Base-by-base conservation (phyloP, 2,888 invertebrate genomes). In the Eilema depressum region DNA sequence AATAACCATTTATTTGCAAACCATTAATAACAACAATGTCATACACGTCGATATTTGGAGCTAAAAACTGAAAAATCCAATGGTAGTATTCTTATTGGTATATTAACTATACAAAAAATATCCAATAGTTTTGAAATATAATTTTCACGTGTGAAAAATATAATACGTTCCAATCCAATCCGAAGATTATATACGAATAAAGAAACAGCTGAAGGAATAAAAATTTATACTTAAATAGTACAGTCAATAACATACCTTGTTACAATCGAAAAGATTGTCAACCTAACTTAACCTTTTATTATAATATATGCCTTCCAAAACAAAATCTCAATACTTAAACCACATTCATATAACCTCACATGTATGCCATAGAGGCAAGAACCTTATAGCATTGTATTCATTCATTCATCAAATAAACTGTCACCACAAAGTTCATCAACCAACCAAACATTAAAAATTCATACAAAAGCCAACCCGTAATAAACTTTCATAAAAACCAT, bases 401-500 rank as follows among this genome's bases (percentile, higher is more conserved):
- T 26, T 1, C 26, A 11, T 23, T 57, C 1, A 26, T 25, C 20
- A 59, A 17, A 59, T 14, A 26, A 28, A 28, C 26, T 59, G 26
- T 28, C 59, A 59, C 26, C 59, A 26, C 17, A 28, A 26, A 17
- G 5, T 12, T n/a, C 53, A 53, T 53, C n/a, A n/a, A n/a, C 7
- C n/a, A n/a, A 2, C n/a, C 7, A 7, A n/a, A 2, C n/a, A 53
- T 53, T n/a, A 33, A 62, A 33, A 37, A 37, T 12, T 10, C 25
- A 47, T 26, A 47, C n/a, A 12, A 7, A 53, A 28, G 28, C 59
- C n/a, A n/a, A 64, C 1, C 12, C n/a, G 4, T 17, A 69, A 75
- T 67, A 71, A 65, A 78, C 77, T 75, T 20, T 10, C 8, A 26
- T 53, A 47, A 56, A 80, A 77, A 75, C 61, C 60, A 69, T 56